Evolutionary conservation across 2,888 invertebrate genomes (phyloP), one percentile per base, ranked within the genome.

Genomic region (Euplexia lucipara): DNA sequence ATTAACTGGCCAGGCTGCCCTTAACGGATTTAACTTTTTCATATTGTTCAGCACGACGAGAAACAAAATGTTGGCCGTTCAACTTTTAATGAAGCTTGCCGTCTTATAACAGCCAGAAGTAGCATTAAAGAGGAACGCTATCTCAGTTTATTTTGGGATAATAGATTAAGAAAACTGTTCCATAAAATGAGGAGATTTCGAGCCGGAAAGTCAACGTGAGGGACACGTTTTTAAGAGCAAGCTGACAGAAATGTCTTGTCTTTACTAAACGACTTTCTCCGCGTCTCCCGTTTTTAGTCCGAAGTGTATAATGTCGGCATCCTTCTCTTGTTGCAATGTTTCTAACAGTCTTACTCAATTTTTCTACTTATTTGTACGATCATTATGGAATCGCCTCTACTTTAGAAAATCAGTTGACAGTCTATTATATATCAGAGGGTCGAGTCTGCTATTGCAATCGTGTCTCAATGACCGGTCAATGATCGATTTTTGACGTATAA

Each of bases 61-160:
- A 78, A 78, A 83, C 75, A 83, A 83, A 82, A 82, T 78, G 75
- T 73, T 73, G 82, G 85, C 84, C 79, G 78, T 73, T 81, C 81
- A 86, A 86, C 76, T 88, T 89, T 87, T 89, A 87, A 88, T 84
- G 80, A 86, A 83, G 71, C 53, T 61, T 18, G 35, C 63, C 51
- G 16, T 66, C 74, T 68, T 52, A 49, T 47, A 44, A 42, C 16
- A 16, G 44, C 10, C 39, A 62, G 44, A 53, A 57, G 53, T 52
- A 53, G 53, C 69, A 52, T 37, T 56, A 49, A 59, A 67, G n/a
- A 54, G 18, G 10, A 59, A 60, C 30, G 57, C 63, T 75, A 61
- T 60, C 63, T 66, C 14, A 32, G 47, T 69, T 68, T 61, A 57
- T 75, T 65, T 76, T 60, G 45, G 41, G 42, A 58, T 67, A 63